Evolutionary conservation across 2,797 vertebrate species (phyloP), one percentile per base, ranked within the genome.

Genomic region (Capromys pilorides): DNA sequence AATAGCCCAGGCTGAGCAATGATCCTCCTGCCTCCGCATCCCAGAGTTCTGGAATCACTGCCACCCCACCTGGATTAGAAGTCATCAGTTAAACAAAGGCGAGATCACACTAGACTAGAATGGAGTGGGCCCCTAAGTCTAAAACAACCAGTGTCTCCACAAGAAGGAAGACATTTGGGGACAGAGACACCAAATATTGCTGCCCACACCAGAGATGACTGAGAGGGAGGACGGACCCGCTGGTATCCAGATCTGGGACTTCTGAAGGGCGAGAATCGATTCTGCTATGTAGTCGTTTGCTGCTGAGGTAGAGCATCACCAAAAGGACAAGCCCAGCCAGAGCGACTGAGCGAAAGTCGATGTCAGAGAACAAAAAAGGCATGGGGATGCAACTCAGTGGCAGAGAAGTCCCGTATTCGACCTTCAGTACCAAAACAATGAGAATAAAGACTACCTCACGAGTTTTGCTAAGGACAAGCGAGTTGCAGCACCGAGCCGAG

Each of bases 141-240:
- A 69, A 69, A 14, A 19, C 16, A 28, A 77, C 33, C 22, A 2
- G 1, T 22, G 59, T 92, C 57, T 89, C 79, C 57, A 11, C 19
- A 90, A 79, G 79, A 71, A 91, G 67, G 82, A 78, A 69, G 61
- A 67, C 66, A 95, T 18, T 13, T 86, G 51, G 41, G 83, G 67
- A 36, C 26, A 31, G 59, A 39, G 26, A 41, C 51, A 3, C 69
- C 51, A 8, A 18, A 41, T 19, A 73, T 1, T 54, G 16, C 54
- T 31, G 24, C 71, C 26, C 16, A 36, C 69, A 41, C 62, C 8
- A 2, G 49, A n/a, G 14, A 28, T 21, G 1, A 14, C 54, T 31
- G 6, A 41, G 36, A 36, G 36, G 69, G 36, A 39, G 69, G n/a
- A 39, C 2, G n/a, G 67, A 21, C 19, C 33, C 3, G n/a, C n/a